A percentile compares a stretch with the other conserved stretches of the same genome.
Conservation (phyloP, 2,888 invertebrate species). For the Drosophila suboccidentalis region DNA sequence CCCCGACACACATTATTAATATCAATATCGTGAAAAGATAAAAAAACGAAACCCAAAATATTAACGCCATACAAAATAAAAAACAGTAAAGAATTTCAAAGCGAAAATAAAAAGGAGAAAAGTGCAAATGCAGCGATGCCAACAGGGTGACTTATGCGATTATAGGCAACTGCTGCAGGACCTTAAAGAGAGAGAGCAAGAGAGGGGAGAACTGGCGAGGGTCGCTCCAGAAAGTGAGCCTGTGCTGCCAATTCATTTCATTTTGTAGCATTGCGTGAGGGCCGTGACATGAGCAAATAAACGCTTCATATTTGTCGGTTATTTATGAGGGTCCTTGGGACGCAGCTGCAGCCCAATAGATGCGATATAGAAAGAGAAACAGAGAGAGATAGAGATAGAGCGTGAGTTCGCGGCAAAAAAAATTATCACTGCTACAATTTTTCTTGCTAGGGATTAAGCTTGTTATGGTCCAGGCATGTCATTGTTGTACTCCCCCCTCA, state of each 20-base stretch:
- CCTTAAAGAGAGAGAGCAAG: slow-evolving; percentile 1
- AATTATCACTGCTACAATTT: slow-evolving; percentile 72
- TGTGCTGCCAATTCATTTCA: slow-evolving; percentile 62
- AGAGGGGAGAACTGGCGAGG: slow-evolving; percentile 21
- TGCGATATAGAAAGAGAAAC: slow-evolving; percentile 16
- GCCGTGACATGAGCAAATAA: slow-evolving; percentile 81
- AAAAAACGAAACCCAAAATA: slow-evolving; percentile 49
- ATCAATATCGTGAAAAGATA: slow-evolving; percentile 49
- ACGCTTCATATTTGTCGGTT: slow-evolving; percentile 82
- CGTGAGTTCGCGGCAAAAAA: slow-evolving; percentile 31
- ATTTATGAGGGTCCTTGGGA: slow-evolving; percentile 81
- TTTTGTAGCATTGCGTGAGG: slow-evolving; percentile 61
- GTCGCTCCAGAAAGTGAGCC: slow-evolving; percentile 37
- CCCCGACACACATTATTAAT: slow-evolving; percentile 56
- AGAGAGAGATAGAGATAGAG: slow-evolving; percentile 14
- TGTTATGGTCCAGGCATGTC: slow-evolving; percentile 58
- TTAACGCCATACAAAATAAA: slow-evolving; percentile 58
- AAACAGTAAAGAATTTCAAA: slow-evolving; percentile 27
- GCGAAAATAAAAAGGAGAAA: slow-evolving; percentile 51
- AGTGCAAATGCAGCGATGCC: slow-evolving; percentile 76
- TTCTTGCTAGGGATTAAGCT: slow-evolving; percentile 76
- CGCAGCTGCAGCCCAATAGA: slow-evolving; percentile 65
- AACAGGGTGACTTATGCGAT: slow-evolving; percentile 84
- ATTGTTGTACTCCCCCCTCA: slow-evolving; percentile 34
- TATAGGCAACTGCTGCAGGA: slow-evolving; percentile 81